A percentile compares a stretch with the other conserved stretches of the same genome.
Evolutionary conservation across 2,797 vertebrate species (phyloP).

Genomic region (Crenichthys baileyi): DNA sequence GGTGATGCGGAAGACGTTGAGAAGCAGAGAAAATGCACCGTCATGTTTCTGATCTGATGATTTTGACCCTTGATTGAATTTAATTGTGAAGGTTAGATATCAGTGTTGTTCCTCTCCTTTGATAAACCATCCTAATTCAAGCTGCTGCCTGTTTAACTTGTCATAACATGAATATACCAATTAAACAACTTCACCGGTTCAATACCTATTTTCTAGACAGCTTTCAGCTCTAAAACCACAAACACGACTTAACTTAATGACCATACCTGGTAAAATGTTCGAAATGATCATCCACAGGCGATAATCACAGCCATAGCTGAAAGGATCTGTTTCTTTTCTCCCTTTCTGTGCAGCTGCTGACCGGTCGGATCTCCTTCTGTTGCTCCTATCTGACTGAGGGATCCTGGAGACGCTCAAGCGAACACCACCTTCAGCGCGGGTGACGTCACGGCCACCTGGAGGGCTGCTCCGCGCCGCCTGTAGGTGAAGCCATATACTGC

Average conservation of each 20-base stretch:
- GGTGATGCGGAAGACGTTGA: background rate
- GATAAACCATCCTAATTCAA: background rate
- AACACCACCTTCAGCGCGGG: conserved; percentile 39
- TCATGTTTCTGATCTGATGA: background rate
- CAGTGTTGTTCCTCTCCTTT: background rate
- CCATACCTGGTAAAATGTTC: conserved; percentile 47
- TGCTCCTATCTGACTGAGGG: conserved; percentile 27
- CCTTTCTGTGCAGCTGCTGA: background rate
- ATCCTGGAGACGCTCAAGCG: conserved; percentile 33
- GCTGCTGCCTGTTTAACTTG: background rate
- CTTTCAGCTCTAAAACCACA: background rate
- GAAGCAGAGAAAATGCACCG: conserved; percentile 7
- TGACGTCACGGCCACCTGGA: conserved; percentile 75
- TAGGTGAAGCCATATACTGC: conserved; percentile 17
- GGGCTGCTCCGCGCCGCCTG: conserved; percentile 49
- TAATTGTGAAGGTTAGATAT: background rate
- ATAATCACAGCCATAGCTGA: conserved; percentile 46
- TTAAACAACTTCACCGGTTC: background rate
- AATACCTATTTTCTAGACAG: too few species aligned
- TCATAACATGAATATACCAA: background rate
- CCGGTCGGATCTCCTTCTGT: conserved; percentile 7
- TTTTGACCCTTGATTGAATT: conserved; percentile 2
- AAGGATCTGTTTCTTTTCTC: background rate
- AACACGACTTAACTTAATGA: background rate
- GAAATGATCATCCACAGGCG: conserved; percentile 38